phyloP scores from a whole-genome alignment of 2,888 invertebrate genomes.

The Philhelius pedissequus region DNA sequence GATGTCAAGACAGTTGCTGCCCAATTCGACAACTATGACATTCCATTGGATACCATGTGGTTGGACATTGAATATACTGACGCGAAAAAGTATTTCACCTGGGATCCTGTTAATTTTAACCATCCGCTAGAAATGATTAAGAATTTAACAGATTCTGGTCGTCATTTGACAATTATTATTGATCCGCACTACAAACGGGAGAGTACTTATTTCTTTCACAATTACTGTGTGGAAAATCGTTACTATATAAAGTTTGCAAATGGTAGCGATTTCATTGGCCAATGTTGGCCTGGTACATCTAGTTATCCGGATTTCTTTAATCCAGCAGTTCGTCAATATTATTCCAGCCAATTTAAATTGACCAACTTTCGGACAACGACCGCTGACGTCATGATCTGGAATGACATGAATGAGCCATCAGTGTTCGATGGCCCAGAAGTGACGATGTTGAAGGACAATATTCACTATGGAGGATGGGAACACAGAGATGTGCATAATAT shows the following conservation, averaged over 20 bases:
- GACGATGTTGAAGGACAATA: conserved; percentile 97
- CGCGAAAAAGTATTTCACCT: conserved; percentile 98
- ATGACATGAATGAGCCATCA: conserved; percentile 99
- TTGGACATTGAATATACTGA: conserved; percentile 99
- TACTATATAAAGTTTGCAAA: conserved; percentile 95
- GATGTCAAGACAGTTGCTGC: conserved; percentile 92
- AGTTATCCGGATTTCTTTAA: conserved; percentile 97
- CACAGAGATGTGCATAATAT: conserved; percentile 97
- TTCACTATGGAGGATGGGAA: conserved; percentile 91
- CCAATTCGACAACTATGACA: conserved; percentile 94
- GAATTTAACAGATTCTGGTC: conserved; percentile 92
- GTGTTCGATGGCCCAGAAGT: conserved; percentile 99
- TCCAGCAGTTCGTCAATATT: conserved; percentile 91
- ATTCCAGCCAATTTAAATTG: conserved; percentile 83
- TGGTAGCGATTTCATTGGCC: conserved; percentile 97
- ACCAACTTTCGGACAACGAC: conserved; percentile 83
- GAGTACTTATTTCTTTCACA: conserved; percentile 91
- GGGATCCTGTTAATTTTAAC: conserved; percentile 95
- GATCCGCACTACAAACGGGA: conserved; percentile 99
- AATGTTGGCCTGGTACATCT: conserved; percentile 99
- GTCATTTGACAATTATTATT: conserved; percentile 96
- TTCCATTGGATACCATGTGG: conserved; percentile 98
- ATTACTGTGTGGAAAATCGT: conserved; percentile 90
- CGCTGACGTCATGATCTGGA: conserved; percentile 95
- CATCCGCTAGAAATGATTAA: conserved; percentile 93